Base-by-base conservation (phyloP, 2,797 vertebrate species). In the Halcyon leucocephala region DNA sequence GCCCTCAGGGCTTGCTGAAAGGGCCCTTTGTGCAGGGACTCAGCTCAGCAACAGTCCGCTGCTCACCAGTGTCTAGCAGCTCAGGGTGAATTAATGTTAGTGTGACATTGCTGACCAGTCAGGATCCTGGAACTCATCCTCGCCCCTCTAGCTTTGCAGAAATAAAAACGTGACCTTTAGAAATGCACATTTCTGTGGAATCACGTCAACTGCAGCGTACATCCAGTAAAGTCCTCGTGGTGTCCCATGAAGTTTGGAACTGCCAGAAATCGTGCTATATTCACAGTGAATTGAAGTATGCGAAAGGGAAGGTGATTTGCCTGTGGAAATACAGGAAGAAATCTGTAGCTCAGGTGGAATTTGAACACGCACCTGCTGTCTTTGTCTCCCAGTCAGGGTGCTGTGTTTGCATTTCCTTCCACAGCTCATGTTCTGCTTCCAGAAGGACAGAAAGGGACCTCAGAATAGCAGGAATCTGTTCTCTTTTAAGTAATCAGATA, bases 401-500 rank as follows among this genome's bases (percentile, higher is more conserved):
- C 82, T 94, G 60, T 69, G 72, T 61, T 79, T 89, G 66, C 64
- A 6, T 70, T 86, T 82, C 74, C 22, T 90, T 94, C 78, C 61
- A 71, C 29, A 83, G 57, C 84, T 96, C 73, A 39, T 85, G 93
- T 86, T 77, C 65, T 78, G 16, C 81, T 90, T 93, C 82, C 62
- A 21, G 69, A 78, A 90, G 39, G 52, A 41, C 62, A 76, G 84
- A 88, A 86, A 69, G 24, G 21, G 17, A 82, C 67, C n/a, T 90
- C 73, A 64, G 67, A 86, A 95, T 33, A 70, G 41, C 41, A 84
- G 61, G 52, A 79, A 87, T 82, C 55, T 84, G 60, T 82, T 90
- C 93, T 82, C 76, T 83, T 96, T 91, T 81, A 83, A 79, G 42
- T 79, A 55, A 55, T 77, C 77, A 64, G 52, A 86, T 85, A 71